Percentiles rank a stretch among this genome's conserved stretches.
phyloP scores from a whole-genome alignment of 53 echinoderm and acorn worm species.

The Actinopyga echinites region DNA sequence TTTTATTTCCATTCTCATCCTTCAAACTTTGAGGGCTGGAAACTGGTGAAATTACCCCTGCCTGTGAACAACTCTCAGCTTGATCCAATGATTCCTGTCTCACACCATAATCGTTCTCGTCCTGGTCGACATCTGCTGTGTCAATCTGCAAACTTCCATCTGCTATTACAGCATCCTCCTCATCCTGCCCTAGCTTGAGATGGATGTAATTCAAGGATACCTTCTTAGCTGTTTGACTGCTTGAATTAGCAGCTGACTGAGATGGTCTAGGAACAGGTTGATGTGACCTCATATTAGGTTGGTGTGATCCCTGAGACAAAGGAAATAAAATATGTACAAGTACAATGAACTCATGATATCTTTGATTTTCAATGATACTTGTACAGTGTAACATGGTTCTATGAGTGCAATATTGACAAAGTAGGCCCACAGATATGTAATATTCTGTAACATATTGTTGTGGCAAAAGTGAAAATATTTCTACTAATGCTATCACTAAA shows the following conservation, averaged over 20 bases:
- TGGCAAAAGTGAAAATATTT: too few species aligned
- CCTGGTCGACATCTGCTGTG: neutral
- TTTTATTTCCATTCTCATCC: conserved; percentile 60
- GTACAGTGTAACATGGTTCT: too few species aligned
- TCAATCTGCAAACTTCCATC: conserved; percentile 19
- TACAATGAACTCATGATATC: too few species aligned
- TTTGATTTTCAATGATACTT: too few species aligned
- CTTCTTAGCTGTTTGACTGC: too few species aligned
- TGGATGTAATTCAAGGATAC: conserved; percentile 76
- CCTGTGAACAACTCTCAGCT: neutral
- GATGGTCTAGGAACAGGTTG: too few species aligned
- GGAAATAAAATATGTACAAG: neutral
- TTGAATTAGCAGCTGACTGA: too few species aligned
- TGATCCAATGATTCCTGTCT: neutral
- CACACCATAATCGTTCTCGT: neutral
- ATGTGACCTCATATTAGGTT: conserved; percentile 45
- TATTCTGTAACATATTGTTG: too few species aligned
- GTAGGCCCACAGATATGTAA: too few species aligned
- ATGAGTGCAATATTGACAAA: too few species aligned
- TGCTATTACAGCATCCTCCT: conserved; percentile 57
- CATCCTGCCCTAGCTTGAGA: conserved; percentile 70
- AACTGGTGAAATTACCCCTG: neutral
- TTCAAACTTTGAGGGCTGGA: neutral
- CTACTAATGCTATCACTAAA: too few species aligned
- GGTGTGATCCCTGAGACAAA: conserved; percentile 35